Percentiles rank a stretch among this genome's conserved stretches.
These are phyloP conservation scores for Centruroides vittatus DNA, from an alignment of 1,140 invertebrate species.

Conservation along the genomic window DNA sequence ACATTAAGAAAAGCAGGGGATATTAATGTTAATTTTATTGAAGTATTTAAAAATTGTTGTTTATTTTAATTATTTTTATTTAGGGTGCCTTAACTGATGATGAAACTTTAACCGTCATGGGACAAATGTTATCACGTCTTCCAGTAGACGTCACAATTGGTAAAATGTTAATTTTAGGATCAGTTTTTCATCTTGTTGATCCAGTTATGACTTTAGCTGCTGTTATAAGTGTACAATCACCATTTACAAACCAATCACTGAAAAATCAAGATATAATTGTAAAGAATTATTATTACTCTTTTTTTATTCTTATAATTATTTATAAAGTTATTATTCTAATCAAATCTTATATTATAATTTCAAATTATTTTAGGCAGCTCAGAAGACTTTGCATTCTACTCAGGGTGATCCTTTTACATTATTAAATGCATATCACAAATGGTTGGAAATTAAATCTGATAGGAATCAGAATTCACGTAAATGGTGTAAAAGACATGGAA, in stretches of 20 bases:
- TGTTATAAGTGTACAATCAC: constrained; percentile 80
- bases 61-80: background rate
- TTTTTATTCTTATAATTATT: background rate
- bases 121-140: constrained; percentile 67
- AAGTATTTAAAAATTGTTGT: too few relatives aligned
- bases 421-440: constrained; percentile 74
- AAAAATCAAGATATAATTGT: constrained; percentile 61
- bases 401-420: constrained; percentile 92
- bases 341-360: too few relatives aligned
- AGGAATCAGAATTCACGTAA: constrained; percentile 38
- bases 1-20: too few relatives aligned
- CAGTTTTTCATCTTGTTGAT: constrained; percentile 35
- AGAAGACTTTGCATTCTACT: constrained; percentile 71
- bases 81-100: constrained; percentile 66
- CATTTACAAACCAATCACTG: constrained; percentile 79
- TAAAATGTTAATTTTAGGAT: constrained; percentile 51
- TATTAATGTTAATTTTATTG: too few relatives aligned
- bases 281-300: constrained; percentile 12
- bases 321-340: too few relatives aligned
- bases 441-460: constrained; percentile 57
- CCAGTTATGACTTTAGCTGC: constrained; percentile 82
- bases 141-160: constrained; percentile 91
- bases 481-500: constrained; percentile 73
- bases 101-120: constrained; percentile 78
- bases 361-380: constrained; percentile 39